phyloP scores from a whole-genome alignment of 2,113 vertebrate species.

The Lamprologus lemairii region DNA sequence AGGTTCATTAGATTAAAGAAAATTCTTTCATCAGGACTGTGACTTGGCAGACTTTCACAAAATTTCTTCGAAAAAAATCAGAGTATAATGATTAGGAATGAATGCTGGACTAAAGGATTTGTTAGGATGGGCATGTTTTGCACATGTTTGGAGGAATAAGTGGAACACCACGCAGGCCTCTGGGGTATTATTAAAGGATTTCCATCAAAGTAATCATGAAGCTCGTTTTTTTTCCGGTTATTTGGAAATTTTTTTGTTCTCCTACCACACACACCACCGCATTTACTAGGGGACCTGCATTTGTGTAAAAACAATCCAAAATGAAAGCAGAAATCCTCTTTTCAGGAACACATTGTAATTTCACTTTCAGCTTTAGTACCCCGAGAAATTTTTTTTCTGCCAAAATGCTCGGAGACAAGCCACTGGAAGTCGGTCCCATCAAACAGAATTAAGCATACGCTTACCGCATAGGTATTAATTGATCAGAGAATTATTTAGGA shows the following conservation, averaged over 20 bases:
- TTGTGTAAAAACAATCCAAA: background rate
- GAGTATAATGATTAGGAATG: slow-evolving; percentile 20
- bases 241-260: background rate
- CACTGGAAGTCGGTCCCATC: slow-evolving; percentile 17
- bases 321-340: slow-evolving; percentile 4
- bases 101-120: slow-evolving; percentile 25
- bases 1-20: slow-evolving; percentile 35
- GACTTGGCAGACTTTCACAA: background rate
- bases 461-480: slow-evolving; percentile 45
- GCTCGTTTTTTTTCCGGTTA: background rate
- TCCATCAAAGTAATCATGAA: slow-evolving; percentile 41
- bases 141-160: background rate
- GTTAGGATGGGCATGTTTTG: slow-evolving; percentile 26
- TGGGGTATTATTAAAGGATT: slow-evolving; percentile 34
- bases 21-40: slow-evolving; percentile 1
- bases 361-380: background rate
- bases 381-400: background rate
- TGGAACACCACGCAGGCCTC: slow-evolving; percentile 14
- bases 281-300: background rate
- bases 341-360: slow-evolving; percentile 16
- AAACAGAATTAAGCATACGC: slow-evolving; percentile 45
- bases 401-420: slow-evolving; percentile 7
- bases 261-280: background rate
- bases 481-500: slow-evolving; percentile 58
- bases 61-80: background rate